Percentiles rank a stretch among this genome's conserved stretches.
Conservation (phyloP, 2,888 invertebrate genomes). For the Agrotis exclamationis region DNA sequence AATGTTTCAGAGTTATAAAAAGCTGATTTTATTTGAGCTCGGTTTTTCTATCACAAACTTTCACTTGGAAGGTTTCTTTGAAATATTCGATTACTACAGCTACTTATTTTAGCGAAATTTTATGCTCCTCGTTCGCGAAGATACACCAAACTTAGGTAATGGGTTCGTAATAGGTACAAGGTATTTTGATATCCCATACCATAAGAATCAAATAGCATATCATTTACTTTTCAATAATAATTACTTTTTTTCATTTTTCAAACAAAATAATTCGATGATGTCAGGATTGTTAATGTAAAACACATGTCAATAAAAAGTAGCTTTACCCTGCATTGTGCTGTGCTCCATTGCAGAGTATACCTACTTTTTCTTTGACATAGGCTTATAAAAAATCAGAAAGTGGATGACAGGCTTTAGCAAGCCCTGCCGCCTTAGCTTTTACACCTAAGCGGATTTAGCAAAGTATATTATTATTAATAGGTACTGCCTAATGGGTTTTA, state of each 20-base stretch:
- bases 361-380: too few relatives aligned
- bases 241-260: too few relatives aligned
- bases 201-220: too few relatives aligned
- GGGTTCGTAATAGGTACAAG: neutral
- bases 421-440: neutral
- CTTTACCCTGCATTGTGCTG: too few relatives aligned
- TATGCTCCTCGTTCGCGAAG: neutral
- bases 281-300: too few relatives aligned
- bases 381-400: too few relatives aligned
- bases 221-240: too few relatives aligned
- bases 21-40: constrained; percentile 20
- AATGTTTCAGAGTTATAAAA: constrained; percentile 10
- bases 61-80: neutral
- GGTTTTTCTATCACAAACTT: neutral
- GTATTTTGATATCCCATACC: neutral
- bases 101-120: neutral
- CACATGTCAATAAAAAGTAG: too few relatives aligned
- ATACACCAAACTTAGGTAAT: neutral
- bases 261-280: too few relatives aligned
- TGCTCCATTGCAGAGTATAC: too few relatives aligned
- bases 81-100: constrained; percentile 6
- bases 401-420: neutral
- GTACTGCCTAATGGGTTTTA: neutral
- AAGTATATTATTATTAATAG: neutral
- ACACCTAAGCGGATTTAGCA: neutral